These are phyloP conservation scores for Caenorhabditis zanzibari DNA, from an alignment of 2,888 invertebrate genomes.

Conservation along the genomic window DNA sequence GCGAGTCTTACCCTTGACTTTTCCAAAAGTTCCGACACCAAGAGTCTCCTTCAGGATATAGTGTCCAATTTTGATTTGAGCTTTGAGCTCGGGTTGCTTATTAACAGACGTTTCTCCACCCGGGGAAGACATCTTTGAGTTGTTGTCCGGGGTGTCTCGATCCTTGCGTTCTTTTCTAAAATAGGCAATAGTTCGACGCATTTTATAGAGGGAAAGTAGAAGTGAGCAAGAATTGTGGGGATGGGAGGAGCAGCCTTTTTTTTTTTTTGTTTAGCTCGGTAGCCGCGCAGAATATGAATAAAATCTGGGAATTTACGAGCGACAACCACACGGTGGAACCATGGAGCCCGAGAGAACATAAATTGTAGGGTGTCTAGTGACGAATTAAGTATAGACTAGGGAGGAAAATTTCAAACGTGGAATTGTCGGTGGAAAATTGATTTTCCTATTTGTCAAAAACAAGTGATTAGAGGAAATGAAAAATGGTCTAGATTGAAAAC, in stretches of 20 bases:
- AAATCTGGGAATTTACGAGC: slow-evolving; percentile 52
- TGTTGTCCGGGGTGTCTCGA: slow-evolving; percentile 65
- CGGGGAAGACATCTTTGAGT: slow-evolving; percentile 67
- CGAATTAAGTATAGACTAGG: slow-evolving; percentile 25
- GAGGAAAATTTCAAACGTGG: background rate
- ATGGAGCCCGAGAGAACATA: slow-evolving; percentile 25
- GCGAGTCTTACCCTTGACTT: slow-evolving; percentile 90
- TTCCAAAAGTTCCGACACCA: slow-evolving; percentile 98
- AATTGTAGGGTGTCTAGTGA: slow-evolving; percentile 35
- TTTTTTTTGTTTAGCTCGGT: background rate
- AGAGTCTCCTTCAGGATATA: slow-evolving; percentile 95
- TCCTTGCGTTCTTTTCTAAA: slow-evolving; percentile 77
- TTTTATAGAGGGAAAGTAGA: slow-evolving; percentile 12
- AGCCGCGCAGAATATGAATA: slow-evolving; percentile 48
- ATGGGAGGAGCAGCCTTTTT: background rate
- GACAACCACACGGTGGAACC: slow-evolving; percentile 11
- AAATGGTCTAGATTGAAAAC: background rate
- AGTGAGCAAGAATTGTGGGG: slow-evolving; percentile 1
- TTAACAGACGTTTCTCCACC: slow-evolving; percentile 67
- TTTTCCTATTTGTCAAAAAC: background rate
- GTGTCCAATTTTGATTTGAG: slow-evolving; percentile 89
- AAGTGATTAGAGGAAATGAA: slow-evolving; percentile 11
- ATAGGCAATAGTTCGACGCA: slow-evolving; percentile 42
- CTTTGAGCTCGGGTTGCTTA: slow-evolving; percentile 73
- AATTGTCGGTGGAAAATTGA: background rate